Conservation (phyloP, 2,888 invertebrate genomes). For the Hymenopus coronatus region DNA sequence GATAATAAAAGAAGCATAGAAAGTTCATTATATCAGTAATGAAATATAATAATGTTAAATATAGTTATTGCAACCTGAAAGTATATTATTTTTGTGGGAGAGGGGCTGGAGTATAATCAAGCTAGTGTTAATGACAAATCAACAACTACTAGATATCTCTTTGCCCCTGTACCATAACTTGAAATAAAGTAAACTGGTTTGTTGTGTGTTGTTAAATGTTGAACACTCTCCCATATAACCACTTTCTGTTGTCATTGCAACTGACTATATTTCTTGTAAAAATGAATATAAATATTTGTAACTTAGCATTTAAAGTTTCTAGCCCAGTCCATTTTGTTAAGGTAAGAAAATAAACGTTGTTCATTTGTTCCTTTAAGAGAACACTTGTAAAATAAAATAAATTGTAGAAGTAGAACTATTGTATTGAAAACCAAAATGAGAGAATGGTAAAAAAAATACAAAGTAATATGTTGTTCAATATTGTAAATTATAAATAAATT, state of each 20-base stretch:
- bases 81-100: background rate
- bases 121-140: background rate
- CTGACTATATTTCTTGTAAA: background rate
- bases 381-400: background rate
- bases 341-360: background rate
- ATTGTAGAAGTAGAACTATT: background rate
- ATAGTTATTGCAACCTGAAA: background rate
- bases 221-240: background rate
- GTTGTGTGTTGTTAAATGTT: background rate
- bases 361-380: background rate
- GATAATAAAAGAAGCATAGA: background rate
- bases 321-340: background rate
- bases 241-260: background rate
- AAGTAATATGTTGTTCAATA: background rate
- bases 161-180: background rate
- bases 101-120: background rate
- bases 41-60: background rate
- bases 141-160: background rate
- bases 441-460: background rate
- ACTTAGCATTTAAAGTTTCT: background rate
- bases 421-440: background rate
- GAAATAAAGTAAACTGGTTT: background rate
- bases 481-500: background rate
- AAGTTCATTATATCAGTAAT: background rate
- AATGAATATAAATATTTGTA: background rate